Base-by-base conservation (phyloP, 2,113 vertebrate species). In the Macheiramphus alcinus region DNA sequence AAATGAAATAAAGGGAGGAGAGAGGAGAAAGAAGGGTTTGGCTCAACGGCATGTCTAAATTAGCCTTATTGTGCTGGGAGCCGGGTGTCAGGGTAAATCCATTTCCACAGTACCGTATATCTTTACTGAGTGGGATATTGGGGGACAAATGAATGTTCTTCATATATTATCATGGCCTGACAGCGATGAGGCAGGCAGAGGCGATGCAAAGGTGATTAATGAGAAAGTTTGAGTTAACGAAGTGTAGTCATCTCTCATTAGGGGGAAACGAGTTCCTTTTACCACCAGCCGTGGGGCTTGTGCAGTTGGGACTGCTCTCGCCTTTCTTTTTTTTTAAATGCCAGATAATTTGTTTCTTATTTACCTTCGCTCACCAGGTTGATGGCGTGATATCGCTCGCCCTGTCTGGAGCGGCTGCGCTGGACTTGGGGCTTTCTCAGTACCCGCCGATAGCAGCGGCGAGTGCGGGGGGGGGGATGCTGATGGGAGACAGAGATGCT, bases 71-170 rank as follows among this genome's bases (percentile, higher is more conserved):
- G 95, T 82, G 91, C 92, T 79, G 97, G 91, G 96, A 97, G 90
- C 93, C n/a, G 63, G 32, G 71, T 34, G n/a, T 86, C 31, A 31
- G 96, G 89, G 85, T 94, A 94, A 96, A 97, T 93, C 94, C 45
- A 53, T 96, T 94, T 65, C 85, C 89, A 45, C 84, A 76, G 80
- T 45, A 26, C 90, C 21, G 9, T 90, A 18, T 73, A 85, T 95
- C 94, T 97, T 96, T 91, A 43, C 88, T 75, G 94, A 95, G 88
- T 84, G 91, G 95, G 94, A 96, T 93, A 94, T 15, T 93, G 92
- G 92, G 85, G 92, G 88, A 96, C 88, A 97, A 97, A 97, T 96
- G 58, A 87, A 82, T 94, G 80, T 42, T 97, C 93, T 93, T 97
- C 80, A 59, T 97, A 74, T 71, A 72, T 98, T 97, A 96, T 87